Conservation (phyloP, 1,140 invertebrate species). For the Drosophila repletoides region DNA sequence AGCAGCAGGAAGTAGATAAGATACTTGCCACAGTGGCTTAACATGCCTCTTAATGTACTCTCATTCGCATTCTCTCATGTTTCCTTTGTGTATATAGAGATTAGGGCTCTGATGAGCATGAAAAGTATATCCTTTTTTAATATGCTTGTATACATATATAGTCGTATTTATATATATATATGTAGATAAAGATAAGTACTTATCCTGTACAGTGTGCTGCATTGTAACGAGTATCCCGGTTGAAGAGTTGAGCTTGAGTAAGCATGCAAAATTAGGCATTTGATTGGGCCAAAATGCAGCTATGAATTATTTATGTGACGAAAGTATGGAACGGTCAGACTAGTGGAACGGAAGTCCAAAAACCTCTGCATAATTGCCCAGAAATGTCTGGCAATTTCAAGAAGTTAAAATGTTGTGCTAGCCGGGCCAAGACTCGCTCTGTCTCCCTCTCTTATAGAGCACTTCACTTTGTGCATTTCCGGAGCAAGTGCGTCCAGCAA, state of each 20-base stretch:
- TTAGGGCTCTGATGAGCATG: slow-evolving; percentile 60
- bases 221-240: slow-evolving; percentile 27
- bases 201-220: slow-evolving; percentile 62
- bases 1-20: slow-evolving; percentile 75
- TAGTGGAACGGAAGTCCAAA: slow-evolving; percentile 42
- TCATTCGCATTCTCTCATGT: not conserved
- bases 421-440: no score
- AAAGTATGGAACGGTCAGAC: slow-evolving; percentile 46
- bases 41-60: slow-evolving; percentile 61
- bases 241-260: slow-evolving; percentile 49
- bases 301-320: slow-evolving; percentile 70
- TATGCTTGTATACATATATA: slow-evolving; percentile 20
- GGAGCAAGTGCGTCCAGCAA: slow-evolving; percentile 35
- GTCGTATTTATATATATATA: no score
- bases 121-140: slow-evolving; percentile 45
- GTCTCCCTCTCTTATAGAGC: not conserved
- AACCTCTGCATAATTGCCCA: slow-evolving; percentile 69
- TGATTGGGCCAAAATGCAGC: slow-evolving; percentile 66
- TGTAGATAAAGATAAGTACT: no score
- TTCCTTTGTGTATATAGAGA: slow-evolving; percentile 13
- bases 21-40: slow-evolving; percentile 73
- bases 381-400: slow-evolving; percentile 66
- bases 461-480: slow-evolving; percentile 73
- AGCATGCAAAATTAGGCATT: slow-evolving; percentile 69
- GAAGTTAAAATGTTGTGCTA: slow-evolving; percentile 73